These are phyloP conservation scores for Ferrisia virgata DNA, from an alignment of 2,888 invertebrate species.

Conservation along the genomic window DNA sequence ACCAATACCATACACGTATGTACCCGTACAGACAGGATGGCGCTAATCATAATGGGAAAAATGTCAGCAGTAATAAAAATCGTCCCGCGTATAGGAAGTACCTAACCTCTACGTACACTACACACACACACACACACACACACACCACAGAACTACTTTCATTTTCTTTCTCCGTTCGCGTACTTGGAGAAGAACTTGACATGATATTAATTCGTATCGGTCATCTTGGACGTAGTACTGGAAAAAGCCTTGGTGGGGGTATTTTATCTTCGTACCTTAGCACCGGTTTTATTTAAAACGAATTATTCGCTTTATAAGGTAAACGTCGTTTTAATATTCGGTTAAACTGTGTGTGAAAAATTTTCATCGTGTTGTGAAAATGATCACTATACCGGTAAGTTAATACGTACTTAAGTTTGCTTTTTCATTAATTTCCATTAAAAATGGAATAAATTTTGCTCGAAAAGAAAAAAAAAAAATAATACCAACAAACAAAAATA, in stretches of 20 bases:
- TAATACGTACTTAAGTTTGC: background rate
- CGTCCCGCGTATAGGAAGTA: constrained; percentile 27
- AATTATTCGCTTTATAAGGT: constrained; percentile 35
- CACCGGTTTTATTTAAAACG: constrained; percentile 37
- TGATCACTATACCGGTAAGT: background rate
- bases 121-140: background rate
- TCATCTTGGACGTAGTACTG: constrained; percentile 13
- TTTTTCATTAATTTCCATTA: background rate
- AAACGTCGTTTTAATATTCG: constrained; percentile 11
- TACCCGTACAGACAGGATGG: background rate
- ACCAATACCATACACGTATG: background rate
- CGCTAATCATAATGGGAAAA: constrained; percentile 32
- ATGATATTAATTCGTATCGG: constrained; percentile 22
- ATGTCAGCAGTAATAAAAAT: constrained; percentile 26
- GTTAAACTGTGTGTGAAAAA: background rate
- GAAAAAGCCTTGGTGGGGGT: constrained; percentile 32
- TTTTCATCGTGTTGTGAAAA: background rate
- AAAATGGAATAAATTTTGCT: background rate
- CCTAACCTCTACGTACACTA: no score
- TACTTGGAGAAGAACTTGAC: constrained; percentile 16
- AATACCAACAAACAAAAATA: background rate
- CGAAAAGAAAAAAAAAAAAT: no score
- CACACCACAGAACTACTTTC: constrained; percentile 29
- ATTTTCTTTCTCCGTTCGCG: constrained; percentile 35
- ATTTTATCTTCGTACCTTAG: constrained; percentile 22